phyloP scores from a whole-genome alignment of 2,888 invertebrate species.

The Trypoxylon attenuatum region DNA sequence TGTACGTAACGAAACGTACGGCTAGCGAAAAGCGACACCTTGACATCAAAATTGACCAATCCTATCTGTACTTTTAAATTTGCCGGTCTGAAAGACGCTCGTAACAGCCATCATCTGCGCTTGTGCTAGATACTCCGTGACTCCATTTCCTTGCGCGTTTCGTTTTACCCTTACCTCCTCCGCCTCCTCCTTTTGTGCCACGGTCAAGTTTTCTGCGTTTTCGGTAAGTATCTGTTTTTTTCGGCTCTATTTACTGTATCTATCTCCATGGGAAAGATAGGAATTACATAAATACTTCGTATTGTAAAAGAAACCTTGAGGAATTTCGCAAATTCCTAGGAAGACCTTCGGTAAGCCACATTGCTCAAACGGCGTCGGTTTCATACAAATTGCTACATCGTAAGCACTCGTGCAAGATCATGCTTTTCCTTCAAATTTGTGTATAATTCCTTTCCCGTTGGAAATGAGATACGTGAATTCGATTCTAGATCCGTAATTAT shows the following conservation, averaged over 20 bases:
- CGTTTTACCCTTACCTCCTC: slow-evolving; percentile 26
- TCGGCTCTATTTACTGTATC: neutral
- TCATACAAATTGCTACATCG: slow-evolving; percentile 8
- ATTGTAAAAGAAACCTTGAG: neutral
- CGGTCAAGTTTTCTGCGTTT: slow-evolving; percentile 12
- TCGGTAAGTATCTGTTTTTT: slow-evolving; percentile 22
- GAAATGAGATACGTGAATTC: neutral
- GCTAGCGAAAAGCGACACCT: too few species aligned
- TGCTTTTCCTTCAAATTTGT: too few species aligned
- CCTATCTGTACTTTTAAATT: too few species aligned
- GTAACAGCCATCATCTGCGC: too few species aligned
- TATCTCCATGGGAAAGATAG: neutral
- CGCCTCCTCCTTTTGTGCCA: slow-evolving; percentile 24
- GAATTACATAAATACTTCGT: neutral
- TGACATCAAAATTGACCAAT: too few species aligned
- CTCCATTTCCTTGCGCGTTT: slow-evolving; percentile 41
- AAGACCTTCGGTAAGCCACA: slow-evolving; percentile 20
- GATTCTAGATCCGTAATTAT: neutral
- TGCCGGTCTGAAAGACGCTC: too few species aligned
- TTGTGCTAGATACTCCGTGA: too few species aligned
- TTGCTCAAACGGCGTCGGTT: slow-evolving; percentile 35
- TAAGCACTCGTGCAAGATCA: neutral
- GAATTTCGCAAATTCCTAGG: neutral
- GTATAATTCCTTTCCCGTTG: neutral
- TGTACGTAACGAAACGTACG: too few species aligned